phyloP scores from a whole-genome alignment of 2,797 vertebrate species.

The Semaprochilodus insignis region DNA sequence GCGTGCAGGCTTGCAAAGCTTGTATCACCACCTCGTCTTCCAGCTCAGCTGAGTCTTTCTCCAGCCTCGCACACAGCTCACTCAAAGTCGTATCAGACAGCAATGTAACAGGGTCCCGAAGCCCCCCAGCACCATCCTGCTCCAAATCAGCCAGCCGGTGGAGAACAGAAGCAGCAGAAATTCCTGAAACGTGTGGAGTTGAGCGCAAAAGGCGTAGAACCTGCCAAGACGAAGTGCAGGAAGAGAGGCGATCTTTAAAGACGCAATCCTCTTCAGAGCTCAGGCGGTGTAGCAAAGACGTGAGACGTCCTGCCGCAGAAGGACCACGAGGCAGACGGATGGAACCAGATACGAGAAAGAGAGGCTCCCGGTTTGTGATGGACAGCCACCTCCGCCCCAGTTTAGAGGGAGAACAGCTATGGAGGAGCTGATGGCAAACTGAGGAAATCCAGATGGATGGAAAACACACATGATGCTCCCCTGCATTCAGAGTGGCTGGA shows the following conservation, averaged over 20 bases:
- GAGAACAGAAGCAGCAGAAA: constrained; percentile 80
- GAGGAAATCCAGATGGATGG: constrained; percentile 48
- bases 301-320: constrained; percentile 59
- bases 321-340: constrained; percentile 68
- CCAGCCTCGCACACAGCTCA: constrained; percentile 83
- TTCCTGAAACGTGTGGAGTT: constrained; percentile 73
- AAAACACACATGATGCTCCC: constrained; percentile 47
- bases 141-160: constrained; percentile 86
- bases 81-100: constrained; percentile 77
- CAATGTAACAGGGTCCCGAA: constrained; percentile 74
- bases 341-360: constrained; percentile 64
- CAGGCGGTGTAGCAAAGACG: constrained; percentile 65
- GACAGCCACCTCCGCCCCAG: constrained; percentile 58
- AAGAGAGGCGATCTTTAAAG: constrained; percentile 72
- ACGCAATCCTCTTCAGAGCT: constrained; percentile 66
- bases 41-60: constrained; percentile 74
- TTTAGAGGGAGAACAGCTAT: constrained; percentile 54
- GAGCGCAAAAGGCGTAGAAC: constrained; percentile 80
- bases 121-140: constrained; percentile 51
- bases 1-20: constrained; percentile 82
- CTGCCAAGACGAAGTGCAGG: constrained; percentile 75
- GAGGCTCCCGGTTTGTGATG: constrained; percentile 68
- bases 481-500: constrained; percentile 31
- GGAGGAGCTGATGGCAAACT: constrained; percentile 45
- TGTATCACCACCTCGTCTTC: constrained; percentile 79